These are phyloP conservation scores for Leptoclinus maculatus DNA, from an alignment of 2,797 vertebrate genomes.

Conservation along the genomic window DNA sequence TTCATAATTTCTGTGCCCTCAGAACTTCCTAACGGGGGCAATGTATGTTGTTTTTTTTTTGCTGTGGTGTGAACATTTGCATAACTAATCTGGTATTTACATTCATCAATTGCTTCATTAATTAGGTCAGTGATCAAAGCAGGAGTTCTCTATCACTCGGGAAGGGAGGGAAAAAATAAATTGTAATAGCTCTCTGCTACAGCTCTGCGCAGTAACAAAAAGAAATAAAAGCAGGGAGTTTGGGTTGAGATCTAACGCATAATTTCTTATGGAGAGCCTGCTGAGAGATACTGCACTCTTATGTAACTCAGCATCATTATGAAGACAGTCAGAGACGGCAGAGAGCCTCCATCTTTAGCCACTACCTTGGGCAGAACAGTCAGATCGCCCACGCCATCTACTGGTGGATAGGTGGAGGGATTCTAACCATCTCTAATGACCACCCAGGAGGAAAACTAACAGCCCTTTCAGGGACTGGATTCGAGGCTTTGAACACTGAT, in stretches of 20 bases:
- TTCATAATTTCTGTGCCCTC: constrained; percentile 70
- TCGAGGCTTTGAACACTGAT: constrained; percentile 64
- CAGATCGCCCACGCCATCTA: constrained; percentile 80
- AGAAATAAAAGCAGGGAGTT: constrained; percentile 64
- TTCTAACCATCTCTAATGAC: constrained; percentile 72
- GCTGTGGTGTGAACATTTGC: constrained; percentile 72
- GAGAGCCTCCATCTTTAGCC: constrained; percentile 64
- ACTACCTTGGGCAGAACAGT: constrained; percentile 46
- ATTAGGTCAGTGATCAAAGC: constrained; percentile 86
- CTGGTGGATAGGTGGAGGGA: constrained; percentile 69
- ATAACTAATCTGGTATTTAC: constrained; percentile 85
- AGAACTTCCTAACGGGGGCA: constrained; percentile 77
- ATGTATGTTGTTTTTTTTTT: constrained; percentile 42
- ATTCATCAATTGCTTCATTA: constrained; percentile 84
- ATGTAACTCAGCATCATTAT: constrained; percentile 85
- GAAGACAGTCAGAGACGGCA: constrained; percentile 70
- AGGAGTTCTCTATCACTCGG: constrained; percentile 66
- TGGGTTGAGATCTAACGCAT: constrained; percentile 76
- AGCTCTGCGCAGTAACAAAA: constrained; percentile 64
- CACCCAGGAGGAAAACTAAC: constrained; percentile 65
- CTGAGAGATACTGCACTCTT: constrained; percentile 83
- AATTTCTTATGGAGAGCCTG: constrained; percentile 78
- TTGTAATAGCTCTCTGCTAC: constrained; percentile 60
- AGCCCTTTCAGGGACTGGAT: constrained; percentile 65
- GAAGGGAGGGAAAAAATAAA: constrained; percentile 32